These are phyloP conservation scores for Endomychus coccineus DNA, from an alignment of 2,888 invertebrate genomes.

Conservation along the genomic window DNA sequence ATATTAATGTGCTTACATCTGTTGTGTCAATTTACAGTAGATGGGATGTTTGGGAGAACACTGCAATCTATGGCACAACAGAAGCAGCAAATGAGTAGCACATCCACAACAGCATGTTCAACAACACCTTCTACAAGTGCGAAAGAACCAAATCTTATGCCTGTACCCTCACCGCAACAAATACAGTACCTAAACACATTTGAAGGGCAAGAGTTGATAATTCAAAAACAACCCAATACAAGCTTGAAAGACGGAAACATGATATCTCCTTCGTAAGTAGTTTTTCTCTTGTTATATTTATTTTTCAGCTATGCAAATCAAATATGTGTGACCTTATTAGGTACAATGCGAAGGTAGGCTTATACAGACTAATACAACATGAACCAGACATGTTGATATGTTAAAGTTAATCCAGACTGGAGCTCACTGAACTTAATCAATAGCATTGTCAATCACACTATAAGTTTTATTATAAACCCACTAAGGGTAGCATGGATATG, in stretches of 20 bases:
- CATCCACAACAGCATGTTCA: conserved; percentile 36
- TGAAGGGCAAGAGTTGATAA: conserved; percentile 92
- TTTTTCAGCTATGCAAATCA: too few species aligned
- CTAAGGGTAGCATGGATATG: too few species aligned
- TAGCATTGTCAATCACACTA: too few species aligned
- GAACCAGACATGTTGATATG: too few species aligned
- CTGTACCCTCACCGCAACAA: conserved; percentile 93
- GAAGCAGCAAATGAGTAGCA: conserved; percentile 46
- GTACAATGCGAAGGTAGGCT: too few species aligned
- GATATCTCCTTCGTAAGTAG: conserved; percentile 71
- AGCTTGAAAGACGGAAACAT: conserved; percentile 72
- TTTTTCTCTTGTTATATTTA: too few species aligned
- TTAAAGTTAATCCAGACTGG: too few species aligned
- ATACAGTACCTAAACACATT: conserved; percentile 93
- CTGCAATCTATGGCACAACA: conserved; percentile 57
- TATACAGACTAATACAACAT: too few species aligned
- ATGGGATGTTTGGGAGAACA: conserved; percentile 58
- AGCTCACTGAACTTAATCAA: too few species aligned
- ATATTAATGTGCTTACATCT: too few species aligned
- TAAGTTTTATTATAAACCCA: too few species aligned
- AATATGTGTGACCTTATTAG: too few species aligned
- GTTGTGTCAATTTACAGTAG: conserved; percentile 40
- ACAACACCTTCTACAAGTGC: conserved; percentile 28
- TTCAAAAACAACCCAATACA: conserved; percentile 92
- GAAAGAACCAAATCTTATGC: conserved; percentile 88